Evolutionary conservation across 2,888 invertebrate genomes (phyloP).

Genomic region (Melinaea marsaeus): DNA sequence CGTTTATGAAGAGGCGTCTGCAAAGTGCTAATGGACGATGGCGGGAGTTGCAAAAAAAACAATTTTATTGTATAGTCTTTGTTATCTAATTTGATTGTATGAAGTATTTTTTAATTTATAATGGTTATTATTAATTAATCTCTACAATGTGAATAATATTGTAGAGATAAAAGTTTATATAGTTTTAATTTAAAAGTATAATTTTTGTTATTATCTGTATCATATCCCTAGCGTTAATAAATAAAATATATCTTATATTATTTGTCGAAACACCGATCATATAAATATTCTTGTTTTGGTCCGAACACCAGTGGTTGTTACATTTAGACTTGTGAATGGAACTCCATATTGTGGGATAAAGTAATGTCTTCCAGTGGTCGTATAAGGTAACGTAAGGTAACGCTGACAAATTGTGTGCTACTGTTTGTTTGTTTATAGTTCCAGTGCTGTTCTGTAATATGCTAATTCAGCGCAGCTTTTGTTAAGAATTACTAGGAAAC

Average conservation of each 20-base stretch:
- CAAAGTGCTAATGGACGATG: background rate
- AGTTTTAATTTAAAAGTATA: too few species aligned
- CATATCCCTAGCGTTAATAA: background rate
- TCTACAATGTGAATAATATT: too few species aligned
- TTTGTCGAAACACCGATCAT: background rate
- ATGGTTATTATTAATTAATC: too few species aligned
- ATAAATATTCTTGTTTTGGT: background rate
- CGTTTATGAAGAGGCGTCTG: slow-evolving; percentile 10
- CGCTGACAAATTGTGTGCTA: slow-evolving; percentile 26
- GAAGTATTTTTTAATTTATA: too few species aligned
- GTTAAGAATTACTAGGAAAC: too few species aligned
- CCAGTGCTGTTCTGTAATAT: background rate
- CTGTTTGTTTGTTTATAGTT: slow-evolving; percentile 10
- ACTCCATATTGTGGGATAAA: slow-evolving; percentile 13
- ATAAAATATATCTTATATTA: background rate
- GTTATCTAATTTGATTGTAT: background rate
- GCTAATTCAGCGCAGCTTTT: background rate
- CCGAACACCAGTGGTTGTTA: background rate
- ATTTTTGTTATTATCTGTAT: too few species aligned
- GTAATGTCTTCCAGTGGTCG: slow-evolving; percentile 5
- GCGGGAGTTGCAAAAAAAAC: background rate
- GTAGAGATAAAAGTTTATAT: too few species aligned
- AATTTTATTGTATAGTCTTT: background rate
- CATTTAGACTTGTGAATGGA: slow-evolving; percentile 10
- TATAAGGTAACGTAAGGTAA: slow-evolving; percentile 22